Evolutionary conservation across 2,113 vertebrate genomes (phyloP).

Genomic region (Takifugu flavidus): DNA sequence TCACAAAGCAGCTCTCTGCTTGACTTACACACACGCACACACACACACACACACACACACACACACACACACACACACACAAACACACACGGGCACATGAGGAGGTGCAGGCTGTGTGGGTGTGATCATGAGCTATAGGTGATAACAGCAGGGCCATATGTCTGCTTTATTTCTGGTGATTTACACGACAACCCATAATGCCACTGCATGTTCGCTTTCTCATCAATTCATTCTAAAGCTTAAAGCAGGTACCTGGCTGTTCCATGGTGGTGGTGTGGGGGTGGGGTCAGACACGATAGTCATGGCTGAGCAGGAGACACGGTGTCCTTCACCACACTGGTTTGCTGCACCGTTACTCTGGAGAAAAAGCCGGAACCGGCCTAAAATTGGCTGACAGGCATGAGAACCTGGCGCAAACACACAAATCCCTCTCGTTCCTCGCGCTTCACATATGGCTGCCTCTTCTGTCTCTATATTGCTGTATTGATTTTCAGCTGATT

Average conservation of each 20-base stretch:
- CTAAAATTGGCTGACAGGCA: constrained; percentile 41
- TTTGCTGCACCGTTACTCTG: constrained; percentile 32
- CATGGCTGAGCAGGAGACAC: constrained; percentile 21
- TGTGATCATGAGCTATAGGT: constrained; percentile 62
- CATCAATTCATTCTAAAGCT: too few relatives aligned
- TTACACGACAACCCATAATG: constrained; percentile 15
- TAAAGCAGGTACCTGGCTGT: background rate
- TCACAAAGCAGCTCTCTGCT: constrained; percentile 7
- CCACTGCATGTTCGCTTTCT: constrained; percentile 1
- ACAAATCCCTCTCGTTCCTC: background rate
- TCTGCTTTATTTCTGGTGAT: constrained; percentile 32
- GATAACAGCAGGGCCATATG: constrained; percentile 65
- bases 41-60: constrained; percentile 9
- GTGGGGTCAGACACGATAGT: background rate
- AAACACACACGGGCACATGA: constrained; percentile 14
- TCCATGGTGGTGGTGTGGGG: constrained; percentile 3
- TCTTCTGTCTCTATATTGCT: constrained; percentile 6
- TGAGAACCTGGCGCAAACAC: constrained; percentile 8
- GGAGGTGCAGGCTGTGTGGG: constrained; percentile 42
- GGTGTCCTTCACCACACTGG: constrained; percentile 49
- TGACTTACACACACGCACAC: constrained; percentile 4
- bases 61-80: constrained; percentile 2
- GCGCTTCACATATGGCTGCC: constrained; percentile 2
- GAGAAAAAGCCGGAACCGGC: constrained; percentile 29
- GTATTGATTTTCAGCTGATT: constrained; percentile 16